Evolutionary conservation across 2,797 vertebrate genomes (phyloP).

Genomic region (Thamnophis elegans): DNA sequence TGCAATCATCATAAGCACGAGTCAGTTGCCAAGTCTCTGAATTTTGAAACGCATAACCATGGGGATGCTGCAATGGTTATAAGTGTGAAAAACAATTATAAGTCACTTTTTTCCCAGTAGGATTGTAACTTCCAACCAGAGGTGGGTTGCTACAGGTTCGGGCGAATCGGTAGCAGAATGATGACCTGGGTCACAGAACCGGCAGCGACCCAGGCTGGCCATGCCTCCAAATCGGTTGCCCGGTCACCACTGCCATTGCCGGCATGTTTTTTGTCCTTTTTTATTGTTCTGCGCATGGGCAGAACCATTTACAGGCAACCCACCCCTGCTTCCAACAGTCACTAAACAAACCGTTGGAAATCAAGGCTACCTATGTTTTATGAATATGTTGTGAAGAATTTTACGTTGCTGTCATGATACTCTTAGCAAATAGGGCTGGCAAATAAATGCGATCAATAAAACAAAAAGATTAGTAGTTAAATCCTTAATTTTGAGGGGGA

Average conservation of each 20-base stretch:
- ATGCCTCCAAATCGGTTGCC: too few species aligned
- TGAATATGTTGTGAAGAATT: neutral
- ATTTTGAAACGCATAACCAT: neutral
- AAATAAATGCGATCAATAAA: neutral
- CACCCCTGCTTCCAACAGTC: neutral
- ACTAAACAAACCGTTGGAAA: neutral
- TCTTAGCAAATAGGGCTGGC: neutral
- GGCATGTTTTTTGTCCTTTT: too few species aligned
- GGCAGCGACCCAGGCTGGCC: too few species aligned
- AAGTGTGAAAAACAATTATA: neutral
- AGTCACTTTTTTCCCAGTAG: neutral
- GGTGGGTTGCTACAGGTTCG: too few species aligned
- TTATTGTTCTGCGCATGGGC: too few species aligned
- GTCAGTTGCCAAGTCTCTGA: neutral
- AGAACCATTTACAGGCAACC: too few species aligned
- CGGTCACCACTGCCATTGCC: too few species aligned
- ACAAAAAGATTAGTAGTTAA: neutral
- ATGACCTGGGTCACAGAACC: too few species aligned
- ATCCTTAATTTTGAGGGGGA: neutral
- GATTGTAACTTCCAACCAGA: neutral
- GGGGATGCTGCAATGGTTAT: neutral
- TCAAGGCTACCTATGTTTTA: too few species aligned
- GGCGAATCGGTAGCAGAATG: too few species aligned
- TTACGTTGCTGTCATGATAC: neutral
- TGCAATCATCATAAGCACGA: neutral